phyloP scores from a whole-genome alignment of 2,113 vertebrate genomes.

The Calidris pugnax region DNA sequence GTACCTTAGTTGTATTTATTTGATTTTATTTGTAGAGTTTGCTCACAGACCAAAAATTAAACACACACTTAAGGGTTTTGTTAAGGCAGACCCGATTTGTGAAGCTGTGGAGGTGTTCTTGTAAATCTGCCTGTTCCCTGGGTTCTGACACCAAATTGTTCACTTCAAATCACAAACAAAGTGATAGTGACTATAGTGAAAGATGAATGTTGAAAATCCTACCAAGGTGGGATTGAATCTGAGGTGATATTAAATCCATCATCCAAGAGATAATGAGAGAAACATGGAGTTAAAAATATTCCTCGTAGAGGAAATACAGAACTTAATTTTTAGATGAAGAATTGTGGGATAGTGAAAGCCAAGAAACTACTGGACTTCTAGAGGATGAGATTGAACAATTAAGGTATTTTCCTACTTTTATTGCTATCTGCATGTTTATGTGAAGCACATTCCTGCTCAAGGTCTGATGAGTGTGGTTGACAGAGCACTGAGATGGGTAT shows the following conservation, averaged over 20 bases:
- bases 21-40: not conserved
- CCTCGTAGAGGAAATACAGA: not conserved
- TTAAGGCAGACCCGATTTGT: not conserved
- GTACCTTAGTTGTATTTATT: not conserved
- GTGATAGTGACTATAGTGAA: not conserved
- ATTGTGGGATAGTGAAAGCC: not conserved
- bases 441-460: not conserved
- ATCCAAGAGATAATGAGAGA: not conserved
- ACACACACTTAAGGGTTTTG: not conserved
- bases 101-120: not conserved
- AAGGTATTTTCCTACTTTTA: not conserved
- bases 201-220: not conserved
- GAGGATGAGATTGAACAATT: not conserved
- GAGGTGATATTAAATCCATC: not conserved
- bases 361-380: not conserved
- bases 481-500: not conserved
- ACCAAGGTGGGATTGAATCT: not conserved
- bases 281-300: not conserved
- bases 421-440: not conserved
- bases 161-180: not conserved
- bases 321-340: not conserved
- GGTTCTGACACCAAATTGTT: not conserved
- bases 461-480: not conserved
- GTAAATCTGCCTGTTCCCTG: not conserved
- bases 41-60: not conserved